Evolutionary conservation across 2,888 invertebrate genomes (phyloP).

Genomic region (Syrista parreyssii): DNA sequence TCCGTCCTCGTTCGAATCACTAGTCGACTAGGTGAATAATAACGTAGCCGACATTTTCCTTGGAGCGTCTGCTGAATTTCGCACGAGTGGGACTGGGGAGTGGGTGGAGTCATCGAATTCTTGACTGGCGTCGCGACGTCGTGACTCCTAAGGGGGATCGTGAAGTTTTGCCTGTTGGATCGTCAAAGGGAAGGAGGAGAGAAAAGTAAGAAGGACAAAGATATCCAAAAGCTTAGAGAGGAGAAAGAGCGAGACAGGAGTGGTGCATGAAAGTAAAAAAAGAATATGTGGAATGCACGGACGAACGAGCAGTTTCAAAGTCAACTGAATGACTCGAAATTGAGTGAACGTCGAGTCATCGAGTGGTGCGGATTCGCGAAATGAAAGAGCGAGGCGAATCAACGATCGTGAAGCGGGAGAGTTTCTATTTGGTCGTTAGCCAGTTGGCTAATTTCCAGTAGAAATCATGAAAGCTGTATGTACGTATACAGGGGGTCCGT

Average conservation of each 20-base stretch:
- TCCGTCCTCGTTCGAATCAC: not conserved
- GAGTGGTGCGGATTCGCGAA: conserved; percentile 31
- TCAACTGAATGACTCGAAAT: conserved; percentile 32
- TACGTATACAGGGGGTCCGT: conserved; percentile 32
- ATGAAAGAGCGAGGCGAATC: conserved; percentile 35
- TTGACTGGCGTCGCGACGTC: not conserved
- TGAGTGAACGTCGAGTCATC: conserved; percentile 31
- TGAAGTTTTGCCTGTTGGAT: not conserved
- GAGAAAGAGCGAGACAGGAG: not conserved
- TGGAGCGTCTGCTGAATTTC: not conserved
- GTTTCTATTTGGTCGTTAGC: conserved; percentile 64
- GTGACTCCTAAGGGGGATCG: not conserved
- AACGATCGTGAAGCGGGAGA: conserved; percentile 22
- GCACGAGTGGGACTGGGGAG: not conserved
- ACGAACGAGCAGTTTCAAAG: not conserved
- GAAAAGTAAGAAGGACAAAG: too few relatives aligned
- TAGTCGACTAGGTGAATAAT: not conserved
- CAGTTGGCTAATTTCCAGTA: conserved; percentile 67
- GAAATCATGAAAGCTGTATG: conserved; percentile 60
- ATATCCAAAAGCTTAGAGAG: too few relatives aligned
- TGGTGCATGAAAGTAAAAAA: not conserved
- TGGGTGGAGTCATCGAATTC: not conserved
- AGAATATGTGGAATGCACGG: not conserved
- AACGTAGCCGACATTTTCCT: not conserved
- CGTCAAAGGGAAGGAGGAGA: not conserved